Percentiles rank a stretch among this genome's conserved stretches.
phyloP scores from a whole-genome alignment of 2,113 vertebrate genomes.

The Triplophysa rosa region DNA sequence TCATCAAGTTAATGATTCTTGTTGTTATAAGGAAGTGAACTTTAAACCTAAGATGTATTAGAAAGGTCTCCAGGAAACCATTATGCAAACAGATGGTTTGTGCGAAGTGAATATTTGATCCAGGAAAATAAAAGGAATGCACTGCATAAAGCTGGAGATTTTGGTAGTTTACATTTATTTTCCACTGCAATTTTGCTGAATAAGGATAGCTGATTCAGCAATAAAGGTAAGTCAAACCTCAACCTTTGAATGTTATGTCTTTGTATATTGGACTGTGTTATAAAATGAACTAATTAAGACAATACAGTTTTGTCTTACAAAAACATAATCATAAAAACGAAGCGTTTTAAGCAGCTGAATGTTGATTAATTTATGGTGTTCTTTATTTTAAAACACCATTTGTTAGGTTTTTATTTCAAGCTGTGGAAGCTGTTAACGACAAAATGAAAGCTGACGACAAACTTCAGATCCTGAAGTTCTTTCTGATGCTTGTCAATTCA shows the following conservation, averaged over 20 bases:
- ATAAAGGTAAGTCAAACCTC: slow-evolving; percentile 14
- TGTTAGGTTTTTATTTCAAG: not conserved
- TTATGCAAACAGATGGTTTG: not conserved
- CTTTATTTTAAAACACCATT: not conserved
- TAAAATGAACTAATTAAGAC: no score
- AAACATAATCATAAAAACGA: not conserved
- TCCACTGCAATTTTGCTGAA: not conserved
- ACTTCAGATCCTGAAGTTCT: slow-evolving; percentile 66
- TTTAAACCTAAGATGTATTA: slow-evolving; percentile 39
- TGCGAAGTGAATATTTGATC: not conserved
- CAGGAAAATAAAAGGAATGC: not conserved
- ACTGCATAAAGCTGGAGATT: not conserved
- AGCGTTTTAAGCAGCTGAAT: not conserved
- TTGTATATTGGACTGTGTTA: not conserved
- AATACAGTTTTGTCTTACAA: no score
- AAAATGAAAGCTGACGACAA: slow-evolving; percentile 65
- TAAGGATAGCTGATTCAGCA: not conserved
- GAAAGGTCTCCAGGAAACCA: slow-evolving; percentile 36
- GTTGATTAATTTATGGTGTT: not conserved
- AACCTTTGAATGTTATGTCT: not conserved
- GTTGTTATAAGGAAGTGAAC: slow-evolving; percentile 54
- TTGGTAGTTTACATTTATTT: not conserved
- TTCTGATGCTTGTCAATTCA: slow-evolving; percentile 57
- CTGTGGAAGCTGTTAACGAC: not conserved
- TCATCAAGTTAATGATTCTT: slow-evolving; percentile 46